These are phyloP conservation scores for Drosophila arawakana DNA, from an alignment of 1,140 invertebrate species.

Conservation along the genomic window DNA sequence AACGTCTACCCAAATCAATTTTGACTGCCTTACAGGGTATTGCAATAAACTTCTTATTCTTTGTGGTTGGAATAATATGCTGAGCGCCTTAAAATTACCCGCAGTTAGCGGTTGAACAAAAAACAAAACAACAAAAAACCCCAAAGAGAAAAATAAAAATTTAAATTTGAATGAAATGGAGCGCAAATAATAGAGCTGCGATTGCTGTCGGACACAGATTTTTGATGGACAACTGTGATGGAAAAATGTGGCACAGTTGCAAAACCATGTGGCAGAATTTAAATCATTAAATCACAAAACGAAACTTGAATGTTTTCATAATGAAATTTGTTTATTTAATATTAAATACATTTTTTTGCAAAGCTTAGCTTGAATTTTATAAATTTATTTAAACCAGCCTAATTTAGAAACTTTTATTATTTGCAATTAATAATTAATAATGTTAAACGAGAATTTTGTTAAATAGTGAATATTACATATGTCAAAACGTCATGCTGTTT, in stretches of 20 bases:
- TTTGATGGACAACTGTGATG: not conserved
- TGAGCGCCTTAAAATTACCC: conserved; percentile 36
- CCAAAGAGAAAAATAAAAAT: conserved; percentile 1
- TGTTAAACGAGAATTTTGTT: not conserved
- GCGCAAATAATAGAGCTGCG: not conserved
- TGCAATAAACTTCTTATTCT: conserved; percentile 12
- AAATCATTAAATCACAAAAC: not conserved
- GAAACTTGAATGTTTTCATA: not conserved
- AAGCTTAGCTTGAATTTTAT: not conserved
- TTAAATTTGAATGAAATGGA: conserved; percentile 14
- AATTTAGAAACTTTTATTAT: too few species aligned
- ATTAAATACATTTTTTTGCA: not conserved
- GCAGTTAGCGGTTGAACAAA: conserved; percentile 17
- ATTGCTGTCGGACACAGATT: conserved; percentile 19
- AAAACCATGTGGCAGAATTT: conserved; percentile 2
- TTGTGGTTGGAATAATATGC: conserved; percentile 12
- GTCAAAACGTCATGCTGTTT: conserved; percentile 14
- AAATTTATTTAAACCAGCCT: not conserved
- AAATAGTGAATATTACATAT: not conserved
- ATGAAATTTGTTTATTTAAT: not conserved
- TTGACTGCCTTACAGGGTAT: not conserved
- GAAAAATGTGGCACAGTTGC: conserved; percentile 4
- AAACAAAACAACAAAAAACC: not conserved
- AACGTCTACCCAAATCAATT: too few species aligned
- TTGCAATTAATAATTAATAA: not conserved